Percentiles rank a stretch among this genome's conserved stretches.
Evolutionary conservation across 2,113 vertebrate species (phyloP).

Genomic region (Aramus guarauna): DNA sequence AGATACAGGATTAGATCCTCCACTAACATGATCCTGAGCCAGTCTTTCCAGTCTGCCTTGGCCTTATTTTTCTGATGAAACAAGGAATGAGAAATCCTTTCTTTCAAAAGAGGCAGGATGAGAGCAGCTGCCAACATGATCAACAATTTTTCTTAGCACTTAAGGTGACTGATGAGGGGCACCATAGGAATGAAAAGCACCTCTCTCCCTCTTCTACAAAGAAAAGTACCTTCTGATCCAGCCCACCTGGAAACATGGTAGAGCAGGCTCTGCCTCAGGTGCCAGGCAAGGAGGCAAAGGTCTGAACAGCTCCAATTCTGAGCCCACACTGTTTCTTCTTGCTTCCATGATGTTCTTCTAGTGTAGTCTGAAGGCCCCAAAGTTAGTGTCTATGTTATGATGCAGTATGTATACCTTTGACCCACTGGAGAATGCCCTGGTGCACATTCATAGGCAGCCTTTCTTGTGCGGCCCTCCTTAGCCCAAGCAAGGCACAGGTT

Average conservation of each 20-base stretch:
- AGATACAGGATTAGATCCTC: not conserved
- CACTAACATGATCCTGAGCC: not conserved
- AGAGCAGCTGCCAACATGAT: not conserved
- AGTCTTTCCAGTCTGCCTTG: not conserved
- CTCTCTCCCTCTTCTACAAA: not conserved
- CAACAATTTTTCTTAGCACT: not conserved
- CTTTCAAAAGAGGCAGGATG: not conserved
- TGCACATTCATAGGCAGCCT: not conserved
- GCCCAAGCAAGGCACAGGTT: not conserved
- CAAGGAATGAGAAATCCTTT: not conserved
- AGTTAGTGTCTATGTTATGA: not conserved
- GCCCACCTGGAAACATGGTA: no score
- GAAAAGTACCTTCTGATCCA: not conserved
- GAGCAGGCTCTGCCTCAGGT: not conserved
- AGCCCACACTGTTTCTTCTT: not conserved
- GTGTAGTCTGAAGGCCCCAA: not conserved
- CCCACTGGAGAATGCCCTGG: not conserved
- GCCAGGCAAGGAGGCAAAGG: not conserved
- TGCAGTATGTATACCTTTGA: no score
- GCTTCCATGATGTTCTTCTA: not conserved
- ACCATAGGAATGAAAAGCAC: not conserved
- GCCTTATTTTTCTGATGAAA: not conserved
- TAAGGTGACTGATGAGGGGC: not conserved
- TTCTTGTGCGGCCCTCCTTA: not conserved
- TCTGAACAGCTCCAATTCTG: not conserved